phyloP scores from a whole-genome alignment of 2,113 vertebrate species.

The Meles meles region DNA sequence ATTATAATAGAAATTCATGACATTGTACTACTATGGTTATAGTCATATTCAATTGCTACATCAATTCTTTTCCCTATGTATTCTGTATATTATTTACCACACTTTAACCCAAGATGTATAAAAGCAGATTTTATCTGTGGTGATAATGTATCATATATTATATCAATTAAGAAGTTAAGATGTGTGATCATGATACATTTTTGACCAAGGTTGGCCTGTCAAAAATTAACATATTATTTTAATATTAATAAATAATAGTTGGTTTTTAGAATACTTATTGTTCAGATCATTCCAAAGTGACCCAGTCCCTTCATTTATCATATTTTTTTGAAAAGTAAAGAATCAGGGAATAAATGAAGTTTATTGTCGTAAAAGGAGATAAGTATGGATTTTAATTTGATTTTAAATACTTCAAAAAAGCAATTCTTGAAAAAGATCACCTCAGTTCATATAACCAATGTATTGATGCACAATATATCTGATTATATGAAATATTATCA shows the following conservation, averaged over 20 bases:
- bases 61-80: background rate
- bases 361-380: background rate
- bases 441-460: background rate
- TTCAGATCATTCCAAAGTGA: background rate
- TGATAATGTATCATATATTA: background rate
- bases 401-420: background rate
- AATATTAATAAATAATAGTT: background rate
- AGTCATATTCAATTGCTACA: background rate
- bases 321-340: background rate
- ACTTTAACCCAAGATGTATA: background rate
- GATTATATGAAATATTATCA: background rate
- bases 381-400: background rate
- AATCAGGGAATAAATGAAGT: background rate
- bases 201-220: background rate
- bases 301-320: background rate
- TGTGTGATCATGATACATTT: background rate
- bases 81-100: background rate
- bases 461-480: background rate
- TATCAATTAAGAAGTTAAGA: background rate
- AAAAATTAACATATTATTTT: background rate
- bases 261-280: background rate
- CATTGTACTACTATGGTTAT: background rate
- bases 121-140: background rate
- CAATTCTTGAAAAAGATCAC: background rate
- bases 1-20: background rate